Evolutionary conservation across 2,797 vertebrate species (phyloP).

Genomic region (Pipistrellus pipistrellus): DNA sequence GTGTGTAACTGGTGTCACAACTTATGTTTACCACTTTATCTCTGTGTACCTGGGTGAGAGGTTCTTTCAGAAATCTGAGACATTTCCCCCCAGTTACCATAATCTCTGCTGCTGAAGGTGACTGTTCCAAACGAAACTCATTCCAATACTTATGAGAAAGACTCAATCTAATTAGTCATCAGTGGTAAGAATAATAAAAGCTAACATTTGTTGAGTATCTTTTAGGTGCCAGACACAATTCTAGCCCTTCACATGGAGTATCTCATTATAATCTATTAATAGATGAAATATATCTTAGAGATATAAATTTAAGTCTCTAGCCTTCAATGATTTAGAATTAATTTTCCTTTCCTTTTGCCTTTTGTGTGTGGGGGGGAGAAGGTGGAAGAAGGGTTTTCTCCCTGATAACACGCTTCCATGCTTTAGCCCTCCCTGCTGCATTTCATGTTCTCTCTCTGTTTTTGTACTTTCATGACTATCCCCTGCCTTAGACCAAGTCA

Average conservation of each 20-base stretch:
- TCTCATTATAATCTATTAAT: conserved; percentile 15
- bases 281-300: background rate
- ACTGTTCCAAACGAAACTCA: background rate
- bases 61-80: background rate
- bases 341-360: background rate
- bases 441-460: background rate
- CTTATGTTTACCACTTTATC: background rate
- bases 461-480: background rate
- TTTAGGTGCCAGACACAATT: background rate
- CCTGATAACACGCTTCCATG: background rate
- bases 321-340: background rate
- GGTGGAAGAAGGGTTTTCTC: accelerated
- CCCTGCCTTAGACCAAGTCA: background rate
- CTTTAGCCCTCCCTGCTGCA: background rate
- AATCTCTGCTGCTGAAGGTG: background rate
- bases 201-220: background rate
- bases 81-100: background rate
- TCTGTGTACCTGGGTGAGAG: background rate
- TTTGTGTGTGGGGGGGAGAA: accelerated
- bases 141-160: conserved; percentile 26
- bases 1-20: background rate
- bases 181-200: conserved; percentile 39
- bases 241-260: background rate
- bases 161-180: background rate
- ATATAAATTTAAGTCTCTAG: background rate